These are phyloP conservation scores for Characodon lateralis DNA, from an alignment of 2,797 vertebrate genomes.

Conservation along the genomic window DNA sequence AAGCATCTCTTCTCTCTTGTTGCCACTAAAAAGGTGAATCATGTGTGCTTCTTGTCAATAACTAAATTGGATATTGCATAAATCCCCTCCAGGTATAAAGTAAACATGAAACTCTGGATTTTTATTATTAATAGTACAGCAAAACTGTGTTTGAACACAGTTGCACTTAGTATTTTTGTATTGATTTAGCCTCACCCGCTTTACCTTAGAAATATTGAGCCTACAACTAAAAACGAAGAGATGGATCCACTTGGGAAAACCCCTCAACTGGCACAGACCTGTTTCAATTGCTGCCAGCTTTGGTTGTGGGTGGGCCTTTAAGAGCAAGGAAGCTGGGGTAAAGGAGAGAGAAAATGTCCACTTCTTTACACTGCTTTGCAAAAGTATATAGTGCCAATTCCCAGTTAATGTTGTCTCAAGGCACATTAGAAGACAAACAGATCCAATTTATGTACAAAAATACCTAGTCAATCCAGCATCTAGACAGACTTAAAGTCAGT, in stretches of 20 bases:
- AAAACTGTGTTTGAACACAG: conserved; percentile 30
- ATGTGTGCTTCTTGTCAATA: conserved; percentile 44
- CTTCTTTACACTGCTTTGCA: neutral
- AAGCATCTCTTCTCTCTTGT: conserved; percentile 36
- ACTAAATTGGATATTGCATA: conserved; percentile 47
- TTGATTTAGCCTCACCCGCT: conserved; percentile 64
- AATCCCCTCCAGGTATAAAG: conserved; percentile 23
- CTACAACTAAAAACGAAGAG: conserved; percentile 51
- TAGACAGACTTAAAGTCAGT: neutral
- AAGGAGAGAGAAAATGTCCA: neutral
- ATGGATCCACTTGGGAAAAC: conserved; percentile 43
- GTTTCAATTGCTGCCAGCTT: neutral
- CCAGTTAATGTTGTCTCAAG: neutral
- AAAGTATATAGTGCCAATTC: neutral
- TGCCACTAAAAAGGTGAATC: conserved; percentile 37
- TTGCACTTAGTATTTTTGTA: conserved; percentile 42
- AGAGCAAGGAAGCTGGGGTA: neutral
- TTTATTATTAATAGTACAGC: conserved; percentile 2
- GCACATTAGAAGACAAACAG: neutral
- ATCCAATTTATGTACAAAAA: neutral
- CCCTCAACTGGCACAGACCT: conserved; percentile 28
- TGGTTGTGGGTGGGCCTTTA: neutral
- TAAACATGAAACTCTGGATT: conserved; percentile 19
- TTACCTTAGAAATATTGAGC: conserved; percentile 59
- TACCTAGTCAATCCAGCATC: neutral